Evolutionary conservation across 2,113 vertebrate genomes (phyloP).

Genomic region (Oncorhynchus masou): DNA sequence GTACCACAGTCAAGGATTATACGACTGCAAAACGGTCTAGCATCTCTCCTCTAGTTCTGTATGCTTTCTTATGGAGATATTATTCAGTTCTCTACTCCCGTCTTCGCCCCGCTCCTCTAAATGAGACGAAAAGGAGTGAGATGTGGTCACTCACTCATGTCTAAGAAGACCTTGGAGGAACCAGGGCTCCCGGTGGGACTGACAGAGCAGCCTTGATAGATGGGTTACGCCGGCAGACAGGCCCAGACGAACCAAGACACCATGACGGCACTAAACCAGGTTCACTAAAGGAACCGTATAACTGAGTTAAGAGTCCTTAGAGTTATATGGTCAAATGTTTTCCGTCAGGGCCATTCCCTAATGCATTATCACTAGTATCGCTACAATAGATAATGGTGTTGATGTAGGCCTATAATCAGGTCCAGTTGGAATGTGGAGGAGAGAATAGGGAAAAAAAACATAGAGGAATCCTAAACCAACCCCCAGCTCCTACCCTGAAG

Average conservation of each 20-base stretch:
- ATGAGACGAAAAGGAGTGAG: slow-evolving; percentile 61
- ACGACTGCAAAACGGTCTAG: background rate
- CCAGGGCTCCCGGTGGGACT: slow-evolving; percentile 17
- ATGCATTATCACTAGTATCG: background rate
- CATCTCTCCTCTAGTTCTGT: background rate
- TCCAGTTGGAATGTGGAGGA: no score
- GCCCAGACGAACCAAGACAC: slow-evolving; percentile 39
- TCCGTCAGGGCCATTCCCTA: background rate
- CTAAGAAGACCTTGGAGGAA: slow-evolving; percentile 70
- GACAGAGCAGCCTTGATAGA: slow-evolving; percentile 59
- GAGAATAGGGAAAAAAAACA: no score
- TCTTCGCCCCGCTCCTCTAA: slow-evolving; percentile 15
- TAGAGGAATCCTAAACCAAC: no score
- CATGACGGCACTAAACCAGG: slow-evolving; percentile 49
- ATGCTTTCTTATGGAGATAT: slow-evolving; percentile 40
- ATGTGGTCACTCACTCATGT: slow-evolving; percentile 67
- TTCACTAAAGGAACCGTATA: slow-evolving; percentile 50
- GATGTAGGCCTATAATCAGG: no score
- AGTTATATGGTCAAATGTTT: slow-evolving; percentile 6
- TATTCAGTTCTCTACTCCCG: background rate
- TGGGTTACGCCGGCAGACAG: slow-evolving; percentile 38
- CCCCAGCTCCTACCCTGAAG: no score
- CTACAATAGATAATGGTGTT: no score
- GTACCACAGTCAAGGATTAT: background rate
- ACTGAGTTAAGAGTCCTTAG: slow-evolving; percentile 18